Evolutionary conservation across 2,888 invertebrate species (phyloP).

Genomic region (Drosophila quinaria): DNA sequence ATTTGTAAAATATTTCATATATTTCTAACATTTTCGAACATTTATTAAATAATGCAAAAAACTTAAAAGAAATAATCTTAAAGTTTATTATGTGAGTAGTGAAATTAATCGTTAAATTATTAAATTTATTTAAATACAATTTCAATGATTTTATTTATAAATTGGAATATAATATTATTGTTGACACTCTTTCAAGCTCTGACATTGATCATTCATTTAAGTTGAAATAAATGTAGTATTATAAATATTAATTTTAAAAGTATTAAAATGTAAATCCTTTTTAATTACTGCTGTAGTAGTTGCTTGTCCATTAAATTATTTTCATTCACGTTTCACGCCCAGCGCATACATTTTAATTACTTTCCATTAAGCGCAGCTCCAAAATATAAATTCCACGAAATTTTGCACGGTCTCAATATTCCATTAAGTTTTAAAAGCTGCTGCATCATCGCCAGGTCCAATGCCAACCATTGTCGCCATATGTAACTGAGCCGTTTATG

Average conservation of each 20-base stretch:
- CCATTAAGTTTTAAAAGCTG: constrained; percentile 46
- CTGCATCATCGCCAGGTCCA: constrained; percentile 25
- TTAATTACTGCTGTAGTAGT: neutral
- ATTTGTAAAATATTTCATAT: too few relatives aligned
- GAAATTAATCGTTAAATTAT: too few relatives aligned
- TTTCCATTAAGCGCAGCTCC: constrained; percentile 32
- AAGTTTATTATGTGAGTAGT: too few relatives aligned
- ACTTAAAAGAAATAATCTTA: too few relatives aligned
- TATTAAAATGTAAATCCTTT: neutral
- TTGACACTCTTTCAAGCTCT: neutral
- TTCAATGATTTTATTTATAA: too few relatives aligned
- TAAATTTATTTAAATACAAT: too few relatives aligned
- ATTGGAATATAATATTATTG: too few relatives aligned
- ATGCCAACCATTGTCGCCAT: constrained; percentile 65
- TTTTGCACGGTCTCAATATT: constrained; percentile 34
- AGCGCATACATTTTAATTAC: constrained; percentile 44
- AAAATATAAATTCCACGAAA: constrained; percentile 39
- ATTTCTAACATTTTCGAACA: too few relatives aligned
- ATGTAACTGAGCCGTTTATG: constrained; percentile 71
- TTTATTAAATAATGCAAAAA: too few relatives aligned
- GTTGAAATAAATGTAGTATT: neutral
- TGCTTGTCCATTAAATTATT: neutral
- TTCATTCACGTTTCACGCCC: constrained; percentile 14
- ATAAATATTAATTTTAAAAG: neutral
- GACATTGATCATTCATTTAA: neutral